Evolutionary conservation across 2,888 invertebrate genomes (phyloP), one percentile per base, ranked within the genome.

Genomic region (Charanyca ferruginea): DNA sequence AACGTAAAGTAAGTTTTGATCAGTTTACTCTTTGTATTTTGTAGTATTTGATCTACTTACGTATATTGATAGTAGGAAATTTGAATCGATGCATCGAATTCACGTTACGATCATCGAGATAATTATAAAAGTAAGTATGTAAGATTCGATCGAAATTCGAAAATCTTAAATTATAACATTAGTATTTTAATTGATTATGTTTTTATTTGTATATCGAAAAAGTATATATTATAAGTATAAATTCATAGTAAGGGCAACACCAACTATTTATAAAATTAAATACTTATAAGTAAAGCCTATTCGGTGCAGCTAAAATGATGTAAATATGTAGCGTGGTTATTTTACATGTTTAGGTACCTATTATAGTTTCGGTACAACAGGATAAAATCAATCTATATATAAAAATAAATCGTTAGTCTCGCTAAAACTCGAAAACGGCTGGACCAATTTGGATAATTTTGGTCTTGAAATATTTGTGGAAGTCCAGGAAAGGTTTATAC

Each of bases 201-300:
- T 25, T 20, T 6, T 20, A 18, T 47, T 13, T 16, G 32, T 28
- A 2, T 38, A 61, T 9, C 11, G 28, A 54, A 61, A 13, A 53
- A 61, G 1, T 58, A 7, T 35, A 16, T 55, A 35, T 48, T 71
- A 73, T 74, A 74, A 74, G 73, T 47, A 18, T 13, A 65, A n/a
- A n/a, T n/a, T n/a, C n/a, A n/a, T n/a, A n/a, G n/a, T n/a, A n/a
- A n/a, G n/a, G n/a, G n/a, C n/a, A n/a, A 72, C 77, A 72, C 61
- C 74, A 74, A 59, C 16, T 28, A 32, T 3, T 11, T 45, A 38
- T 64, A 35, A 16, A 20, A 25, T 18, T 32, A 3, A 11, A 16
- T 23, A 20, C 4, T 35, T 11, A 8, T 51, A 38, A 32, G 18
- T 25, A 13, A 60, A 13, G 28, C 64, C 60, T 53, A 53, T 18